phyloP scores from a whole-genome alignment of 2,113 vertebrate genomes.

The Dunckerocampus dactyliophorus region DNA sequence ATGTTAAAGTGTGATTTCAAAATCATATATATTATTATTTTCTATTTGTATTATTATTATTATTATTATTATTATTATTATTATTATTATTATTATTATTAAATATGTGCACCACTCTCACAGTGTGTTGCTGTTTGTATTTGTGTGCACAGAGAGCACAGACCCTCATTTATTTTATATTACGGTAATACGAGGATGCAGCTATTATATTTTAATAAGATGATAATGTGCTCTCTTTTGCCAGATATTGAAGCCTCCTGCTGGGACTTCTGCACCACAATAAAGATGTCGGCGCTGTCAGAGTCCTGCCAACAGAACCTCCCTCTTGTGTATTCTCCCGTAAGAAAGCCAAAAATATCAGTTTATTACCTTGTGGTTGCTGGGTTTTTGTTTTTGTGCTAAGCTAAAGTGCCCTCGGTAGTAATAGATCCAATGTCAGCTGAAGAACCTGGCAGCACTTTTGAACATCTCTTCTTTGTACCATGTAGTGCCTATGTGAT shows the following conservation, averaged over 20 bases:
- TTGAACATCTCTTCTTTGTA: slow-evolving; percentile 5
- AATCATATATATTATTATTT: too few species aligned
- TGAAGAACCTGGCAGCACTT: slow-evolving; percentile 28
- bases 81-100: too few species aligned
- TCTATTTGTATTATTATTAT: too few species aligned
- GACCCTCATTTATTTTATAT: neutral
- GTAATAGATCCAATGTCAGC: slow-evolving; percentile 12
- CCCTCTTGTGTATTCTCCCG: slow-evolving; percentile 13
- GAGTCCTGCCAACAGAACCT: slow-evolving; percentile 25
- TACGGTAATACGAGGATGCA: neutral
- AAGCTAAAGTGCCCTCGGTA: slow-evolving; percentile 38
- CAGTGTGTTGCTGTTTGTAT: too few species aligned
- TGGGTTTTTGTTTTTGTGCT: slow-evolving; percentile 13
- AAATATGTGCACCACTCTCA: too few species aligned
- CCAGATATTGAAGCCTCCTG: slow-evolving; percentile 54
- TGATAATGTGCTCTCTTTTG: slow-evolving; percentile 9
- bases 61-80: too few species aligned
- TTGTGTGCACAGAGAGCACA: too few species aligned
- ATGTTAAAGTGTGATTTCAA: too few species aligned
- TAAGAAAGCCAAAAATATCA: slow-evolving; percentile 36
- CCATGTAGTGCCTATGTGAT: slow-evolving; percentile 21
- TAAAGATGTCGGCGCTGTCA: slow-evolving; percentile 23
- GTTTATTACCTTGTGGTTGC: slow-evolving; percentile 1
- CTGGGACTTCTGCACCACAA: slow-evolving; percentile 6
- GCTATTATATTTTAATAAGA: slow-evolving; percentile 4